A percentile compares a stretch with the other conserved stretches of the same genome.
Evolutionary conservation across 2,888 invertebrate genomes (phyloP).

Genomic region (Rhyacophila evoluta): DNA sequence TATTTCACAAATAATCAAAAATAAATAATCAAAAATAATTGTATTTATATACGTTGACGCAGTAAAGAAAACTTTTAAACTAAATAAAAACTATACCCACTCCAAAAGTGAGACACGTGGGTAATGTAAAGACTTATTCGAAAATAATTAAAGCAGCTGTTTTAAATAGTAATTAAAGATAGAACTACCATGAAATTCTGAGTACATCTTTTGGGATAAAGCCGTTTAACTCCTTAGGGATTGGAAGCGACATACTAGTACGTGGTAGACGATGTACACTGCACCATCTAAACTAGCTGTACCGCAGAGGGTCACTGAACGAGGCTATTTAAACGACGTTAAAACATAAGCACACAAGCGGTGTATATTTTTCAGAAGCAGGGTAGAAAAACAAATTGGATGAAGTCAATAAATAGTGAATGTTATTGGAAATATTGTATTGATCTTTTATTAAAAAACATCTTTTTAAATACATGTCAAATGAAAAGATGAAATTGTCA

Average conservation of each 20-base stretch:
- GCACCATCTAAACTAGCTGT: neutral
- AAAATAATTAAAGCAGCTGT: too few species aligned
- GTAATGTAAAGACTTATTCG: too few species aligned
- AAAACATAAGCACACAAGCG: neutral
- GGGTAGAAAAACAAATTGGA: neutral
- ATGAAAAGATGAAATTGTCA: too few species aligned
- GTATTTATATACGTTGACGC: too few species aligned
- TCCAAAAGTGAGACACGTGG: too few species aligned
- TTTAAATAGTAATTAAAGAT: neutral
- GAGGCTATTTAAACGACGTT: neutral
- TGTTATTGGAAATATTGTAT: too few species aligned
- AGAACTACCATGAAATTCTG: neutral
- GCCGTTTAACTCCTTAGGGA: neutral
- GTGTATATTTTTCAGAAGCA: neutral
- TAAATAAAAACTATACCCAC: too few species aligned
- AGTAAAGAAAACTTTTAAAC: too few species aligned
- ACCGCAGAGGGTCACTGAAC: neutral
- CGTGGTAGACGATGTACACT: neutral
- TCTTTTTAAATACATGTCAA: too few species aligned
- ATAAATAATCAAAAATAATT: too few species aligned
- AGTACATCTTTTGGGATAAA: neutral
- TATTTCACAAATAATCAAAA: too few species aligned
- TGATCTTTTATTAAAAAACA: too few species aligned
- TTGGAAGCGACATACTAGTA: neutral
- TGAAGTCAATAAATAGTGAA: neutral